Evolutionary conservation across 1,140 invertebrate genomes (phyloP).

Genomic region (Drosophila littoralis): DNA sequence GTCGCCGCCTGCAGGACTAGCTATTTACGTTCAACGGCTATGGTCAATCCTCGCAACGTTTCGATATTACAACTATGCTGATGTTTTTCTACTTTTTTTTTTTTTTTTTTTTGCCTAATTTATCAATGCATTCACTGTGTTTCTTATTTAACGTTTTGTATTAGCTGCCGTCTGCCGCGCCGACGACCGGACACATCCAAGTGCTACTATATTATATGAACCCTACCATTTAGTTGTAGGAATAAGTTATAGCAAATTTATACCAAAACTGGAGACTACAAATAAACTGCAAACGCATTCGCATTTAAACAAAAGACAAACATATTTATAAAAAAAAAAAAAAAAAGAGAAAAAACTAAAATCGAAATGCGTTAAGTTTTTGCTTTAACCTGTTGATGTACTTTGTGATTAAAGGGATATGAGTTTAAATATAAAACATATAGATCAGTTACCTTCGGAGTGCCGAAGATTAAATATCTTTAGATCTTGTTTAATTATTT

Average conservation of each 20-base stretch:
- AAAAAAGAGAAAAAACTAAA: background rate
- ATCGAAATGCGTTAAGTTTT: constrained; percentile 17
- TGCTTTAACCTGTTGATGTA: background rate
- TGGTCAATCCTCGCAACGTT: constrained; percentile 25
- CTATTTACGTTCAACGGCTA: background rate
- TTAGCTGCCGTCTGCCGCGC: constrained; percentile 53
- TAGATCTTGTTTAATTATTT: too few species aligned
- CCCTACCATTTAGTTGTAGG: constrained; percentile 56
- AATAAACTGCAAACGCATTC: constrained; percentile 71
- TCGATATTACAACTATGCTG: constrained; percentile 51
- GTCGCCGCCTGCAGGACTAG: constrained; percentile 59
- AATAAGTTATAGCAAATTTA: constrained; percentile 75
- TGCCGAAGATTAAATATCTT: background rate
- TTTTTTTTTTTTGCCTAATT: constrained; percentile 43
- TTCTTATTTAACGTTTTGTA: constrained; percentile 53
- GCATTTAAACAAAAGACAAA: constrained; percentile 59
- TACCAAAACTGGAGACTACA: constrained; percentile 77
- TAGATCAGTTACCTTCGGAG: background rate
- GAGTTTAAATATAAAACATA: background rate
- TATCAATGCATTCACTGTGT: constrained; percentile 47
- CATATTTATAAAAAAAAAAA: constrained; percentile 1
- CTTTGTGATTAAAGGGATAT: too few species aligned
- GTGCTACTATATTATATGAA: constrained; percentile 70
- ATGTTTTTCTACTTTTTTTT: constrained; percentile 13
- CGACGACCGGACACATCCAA: constrained; percentile 21